Conservation (phyloP, 2,113 vertebrate genomes). For the Arenaria interpres region DNA sequence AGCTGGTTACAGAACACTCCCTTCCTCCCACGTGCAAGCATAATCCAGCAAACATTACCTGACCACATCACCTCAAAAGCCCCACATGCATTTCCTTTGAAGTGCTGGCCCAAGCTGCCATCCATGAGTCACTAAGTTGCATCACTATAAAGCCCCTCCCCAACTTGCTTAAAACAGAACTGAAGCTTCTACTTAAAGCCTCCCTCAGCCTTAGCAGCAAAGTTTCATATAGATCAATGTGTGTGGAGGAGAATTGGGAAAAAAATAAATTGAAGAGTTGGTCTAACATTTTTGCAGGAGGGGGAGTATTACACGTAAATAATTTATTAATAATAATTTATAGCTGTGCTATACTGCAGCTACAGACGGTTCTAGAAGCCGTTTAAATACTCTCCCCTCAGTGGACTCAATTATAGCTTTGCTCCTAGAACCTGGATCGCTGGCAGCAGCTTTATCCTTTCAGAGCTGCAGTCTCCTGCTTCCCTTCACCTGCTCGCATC, state of each 20-base stretch:
- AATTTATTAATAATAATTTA: background rate
- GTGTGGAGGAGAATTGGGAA: background rate
- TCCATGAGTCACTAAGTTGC: rapidly evolving
- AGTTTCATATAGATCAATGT: background rate
- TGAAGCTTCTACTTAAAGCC: background rate
- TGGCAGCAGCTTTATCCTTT: background rate
- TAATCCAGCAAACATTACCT: background rate
- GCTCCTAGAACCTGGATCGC: background rate
- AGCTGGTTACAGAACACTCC: background rate
- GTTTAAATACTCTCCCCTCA: background rate
- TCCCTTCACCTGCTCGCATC: background rate
- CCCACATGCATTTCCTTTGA: background rate
- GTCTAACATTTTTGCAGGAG: background rate
- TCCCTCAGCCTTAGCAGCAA: background rate
- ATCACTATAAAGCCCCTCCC: background rate
- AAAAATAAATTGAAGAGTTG: background rate
- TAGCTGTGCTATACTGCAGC: background rate
- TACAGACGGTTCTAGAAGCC: background rate
- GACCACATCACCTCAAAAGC: background rate
- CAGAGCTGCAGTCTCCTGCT: background rate
- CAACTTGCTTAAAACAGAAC: background rate
- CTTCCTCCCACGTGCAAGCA: background rate
- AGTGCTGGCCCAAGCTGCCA: background rate
- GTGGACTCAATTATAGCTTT: background rate
- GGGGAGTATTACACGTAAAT: background rate